Conservation (phyloP, 1,140 invertebrate species). For the Lepidotrigona ventralis region DNA sequence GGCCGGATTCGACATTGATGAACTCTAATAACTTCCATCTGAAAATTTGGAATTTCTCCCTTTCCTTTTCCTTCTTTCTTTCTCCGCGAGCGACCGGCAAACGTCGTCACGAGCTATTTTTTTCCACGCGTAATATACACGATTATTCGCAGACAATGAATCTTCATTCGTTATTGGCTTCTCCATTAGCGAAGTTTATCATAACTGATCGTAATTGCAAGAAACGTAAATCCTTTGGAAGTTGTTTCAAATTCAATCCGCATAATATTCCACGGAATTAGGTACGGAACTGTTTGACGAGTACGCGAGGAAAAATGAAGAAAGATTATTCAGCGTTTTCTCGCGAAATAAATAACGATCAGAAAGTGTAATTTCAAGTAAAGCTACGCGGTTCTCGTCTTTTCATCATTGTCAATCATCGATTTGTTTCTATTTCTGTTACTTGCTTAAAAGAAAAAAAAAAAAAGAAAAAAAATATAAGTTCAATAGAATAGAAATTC, state of each 20-base stretch:
- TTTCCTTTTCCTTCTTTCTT: background rate
- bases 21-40: conserved; percentile 57
- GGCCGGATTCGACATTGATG: conserved; percentile 56
- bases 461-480: background rate
- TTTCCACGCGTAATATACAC: too few relatives aligned
- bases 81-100: background rate
- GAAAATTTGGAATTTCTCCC: conserved; percentile 48
- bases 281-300: background rate
- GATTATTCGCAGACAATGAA: background rate
- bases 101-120: background rate
- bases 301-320: background rate
- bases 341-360: background rate
- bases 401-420: too few relatives aligned
- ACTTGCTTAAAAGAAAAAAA: too few relatives aligned
- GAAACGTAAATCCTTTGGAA: conserved; percentile 11
- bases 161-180: conserved; percentile 16
- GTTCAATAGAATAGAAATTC: background rate
- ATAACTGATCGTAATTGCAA: conserved; percentile 1
- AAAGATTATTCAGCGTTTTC: background rate
- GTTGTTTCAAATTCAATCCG: background rate
- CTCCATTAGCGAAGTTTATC: conserved; percentile 23
- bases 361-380: background rate
- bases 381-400: background rate
- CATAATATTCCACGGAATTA: background rate
- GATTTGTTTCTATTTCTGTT: too few relatives aligned